phyloP scores from a whole-genome alignment of 2,797 vertebrate species.

The Antennarius maculatus region DNA sequence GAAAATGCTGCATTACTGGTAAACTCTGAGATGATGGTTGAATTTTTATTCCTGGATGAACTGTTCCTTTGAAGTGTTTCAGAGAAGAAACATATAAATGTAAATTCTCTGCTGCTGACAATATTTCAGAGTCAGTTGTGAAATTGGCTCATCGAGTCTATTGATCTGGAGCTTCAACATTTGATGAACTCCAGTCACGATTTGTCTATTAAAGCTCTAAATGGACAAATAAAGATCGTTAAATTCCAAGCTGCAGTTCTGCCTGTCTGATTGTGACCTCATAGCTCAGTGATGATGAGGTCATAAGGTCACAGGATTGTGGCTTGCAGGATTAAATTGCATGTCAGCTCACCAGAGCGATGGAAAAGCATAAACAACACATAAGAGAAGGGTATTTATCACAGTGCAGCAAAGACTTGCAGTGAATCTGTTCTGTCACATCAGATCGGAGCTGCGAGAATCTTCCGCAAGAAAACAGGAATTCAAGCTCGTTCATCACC shows the following conservation, averaged over 20 bases:
- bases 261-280: background rate
- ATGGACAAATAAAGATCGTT: background rate
- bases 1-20: too few relatives aligned
- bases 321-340: background rate
- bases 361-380: constrained; percentile 15
- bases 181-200: background rate
- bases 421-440: background rate
- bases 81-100: too few relatives aligned
- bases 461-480: constrained; percentile 28
- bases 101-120: background rate
- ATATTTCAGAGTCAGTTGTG: background rate
- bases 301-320: background rate
- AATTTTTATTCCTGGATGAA: too few relatives aligned
- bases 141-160: background rate
- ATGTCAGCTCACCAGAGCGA: background rate
- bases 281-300: background rate
- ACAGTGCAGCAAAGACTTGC: background rate
- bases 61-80: too few relatives aligned
- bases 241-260: background rate
- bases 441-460: constrained; percentile 18
- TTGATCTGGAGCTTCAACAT: constrained; percentile 3
- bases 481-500: constrained; percentile 69
- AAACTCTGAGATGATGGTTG: too few relatives aligned
- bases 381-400: constrained; percentile 1
- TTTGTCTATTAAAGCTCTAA: background rate